Base-by-base conservation (phyloP, 35 echinoderm and acorn worm genomes). In the Hemicentrotus pulcherrimus region DNA sequence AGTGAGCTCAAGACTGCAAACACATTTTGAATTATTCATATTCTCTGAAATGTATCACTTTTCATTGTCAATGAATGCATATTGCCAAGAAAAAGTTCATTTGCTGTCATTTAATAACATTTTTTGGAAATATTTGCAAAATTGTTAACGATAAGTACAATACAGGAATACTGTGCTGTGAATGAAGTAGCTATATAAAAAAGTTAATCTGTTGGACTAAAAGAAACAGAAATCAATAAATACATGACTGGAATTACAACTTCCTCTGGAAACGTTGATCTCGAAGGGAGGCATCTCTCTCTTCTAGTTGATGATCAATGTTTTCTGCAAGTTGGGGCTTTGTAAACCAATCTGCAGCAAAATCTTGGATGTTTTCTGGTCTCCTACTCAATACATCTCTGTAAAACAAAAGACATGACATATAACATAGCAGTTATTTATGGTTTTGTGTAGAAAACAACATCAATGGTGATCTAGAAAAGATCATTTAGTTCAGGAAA, bases 341-440 rank as follows among this genome's bases (percentile, higher is more conserved):
- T 19, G 98, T 99, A 91, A 99, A 99, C 94, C 95, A 99, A 85
- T 97, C 96, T 31, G 98, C 98, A 86, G 98, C 98, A 95, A 99
- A 99, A 35, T 99, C 98, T 78, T 96, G 92, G 28, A 99, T 96
- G 87, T 96, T 96, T 46, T 99, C 98, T 86, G 98, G 98, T 95
- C 98, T 96, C 88, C 95, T 95, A 48, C 95, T 99, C 32, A 99
- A 91, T 0, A 99, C 97, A 92, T 99, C 98, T 46, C 98, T 99
- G 91, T 5, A 94, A 94, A 61, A 94, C 7, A 94, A 60, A 33
- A 41, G 35, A 41, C 35, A 41, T 41, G 35, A 41, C 35, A 41
- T 41, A 41, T 3, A 41, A 41, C 35, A 41, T 41, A 41, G 1
- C 35, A 41, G 35, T 41, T 41, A 41, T 41, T 41, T 41, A 41